phyloP scores from a whole-genome alignment of 1,140 invertebrate species.

The Neodiprion pinetum region DNA sequence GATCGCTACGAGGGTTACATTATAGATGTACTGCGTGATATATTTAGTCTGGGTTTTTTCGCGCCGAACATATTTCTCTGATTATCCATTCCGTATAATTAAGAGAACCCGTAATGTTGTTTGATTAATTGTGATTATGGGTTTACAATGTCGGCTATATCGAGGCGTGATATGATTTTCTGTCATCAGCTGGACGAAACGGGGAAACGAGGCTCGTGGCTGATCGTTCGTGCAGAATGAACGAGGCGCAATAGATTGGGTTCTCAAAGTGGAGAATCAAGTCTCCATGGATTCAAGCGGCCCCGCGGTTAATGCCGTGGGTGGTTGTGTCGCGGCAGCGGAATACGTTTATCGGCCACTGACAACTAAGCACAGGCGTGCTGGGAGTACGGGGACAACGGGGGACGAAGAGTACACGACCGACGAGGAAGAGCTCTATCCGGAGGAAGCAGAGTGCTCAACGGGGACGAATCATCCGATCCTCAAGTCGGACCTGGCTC shows the following conservation, averaged over 20 bases:
- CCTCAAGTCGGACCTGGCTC: slow-evolving; percentile 51
- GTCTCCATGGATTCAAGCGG: slow-evolving; percentile 50
- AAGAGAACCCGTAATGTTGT: too few species aligned
- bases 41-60: too few species aligned
- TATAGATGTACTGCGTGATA: too few species aligned
- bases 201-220: neutral
- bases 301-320: neutral
- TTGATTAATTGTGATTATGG: too few species aligned
- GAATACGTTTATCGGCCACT: slow-evolving; percentile 56
- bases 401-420: slow-evolving; percentile 66
- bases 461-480: slow-evolving; percentile 44
- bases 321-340: slow-evolving; percentile 36
- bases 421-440: slow-evolving; percentile 62
- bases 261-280: slow-evolving; percentile 22
- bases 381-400: slow-evolving; percentile 64
- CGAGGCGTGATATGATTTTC: too few species aligned
- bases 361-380: slow-evolving; percentile 59
- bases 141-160: too few species aligned
- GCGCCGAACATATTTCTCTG: too few species aligned
- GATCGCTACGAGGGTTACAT: too few species aligned
- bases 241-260: slow-evolving; percentile 30
- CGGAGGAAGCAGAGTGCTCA: slow-evolving; percentile 59
- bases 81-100: too few species aligned
- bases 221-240: slow-evolving; percentile 35
- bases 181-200: neutral